Base-by-base conservation (phyloP, 2,888 invertebrate species). In the Synergus gifuensis region DNA sequence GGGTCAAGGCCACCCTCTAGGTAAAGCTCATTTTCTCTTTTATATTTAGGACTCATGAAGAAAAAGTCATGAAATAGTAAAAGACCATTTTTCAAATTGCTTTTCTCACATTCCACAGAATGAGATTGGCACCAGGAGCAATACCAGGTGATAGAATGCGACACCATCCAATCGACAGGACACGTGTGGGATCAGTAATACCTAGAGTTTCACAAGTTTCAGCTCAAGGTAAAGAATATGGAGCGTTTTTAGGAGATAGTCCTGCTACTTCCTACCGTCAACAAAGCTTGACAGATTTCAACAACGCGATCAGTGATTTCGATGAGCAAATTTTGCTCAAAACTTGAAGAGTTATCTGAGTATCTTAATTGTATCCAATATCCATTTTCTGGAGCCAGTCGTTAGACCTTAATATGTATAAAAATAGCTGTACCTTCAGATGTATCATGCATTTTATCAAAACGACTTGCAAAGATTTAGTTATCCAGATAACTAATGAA, bases 251-350 rank as follows among this genome's bases (percentile, higher is more conserved):
- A 44, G 86, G 86, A 14, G 86, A 87, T 67, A 86, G 87, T 49
- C 83, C 87, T 46, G 83, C 78, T 5, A 83, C 82, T 60, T 63
- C 79, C 7, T 84, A 83, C 69, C 83, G 83, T 36, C 83, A 85
- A 0, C 85, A 86, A 69, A 84, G 85, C 69, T 78, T 90, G 73
- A 81, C 85, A 36, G 87, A 88, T 22, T 81, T 84, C 5, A 87
- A 83, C 76, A 83, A 82, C 4, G 81, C 82, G 22, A 76, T 87
- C 3, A 83, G 86, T 22, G 86, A 88, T 46, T 85, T 87, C 58
- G 85, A 86, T 49, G 91, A 90, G 78, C 90, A 91, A 83, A 81
- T 91, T 77, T 84, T 91, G 49, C 79, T 90, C 1, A 91, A 90
- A 79, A 86, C 87, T 40, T 90, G 80, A 90, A 36, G 36, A 73